Evolutionary conservation across 2,888 invertebrate genomes (phyloP).

Genomic region (Aporophyla nigra): DNA sequence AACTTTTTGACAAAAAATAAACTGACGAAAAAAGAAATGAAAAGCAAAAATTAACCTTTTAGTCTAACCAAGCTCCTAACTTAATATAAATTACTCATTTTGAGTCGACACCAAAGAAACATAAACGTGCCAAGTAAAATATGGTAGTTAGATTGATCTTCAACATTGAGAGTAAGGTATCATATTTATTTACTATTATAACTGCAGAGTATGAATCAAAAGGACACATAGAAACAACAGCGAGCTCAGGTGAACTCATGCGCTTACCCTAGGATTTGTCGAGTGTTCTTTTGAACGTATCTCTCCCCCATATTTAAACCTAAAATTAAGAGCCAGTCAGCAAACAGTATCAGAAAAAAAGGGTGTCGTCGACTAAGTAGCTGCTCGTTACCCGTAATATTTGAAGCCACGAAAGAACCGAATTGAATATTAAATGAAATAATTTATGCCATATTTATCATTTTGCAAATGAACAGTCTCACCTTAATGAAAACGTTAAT

Average conservation of each 20-base stretch:
- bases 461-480: constrained; percentile 90
- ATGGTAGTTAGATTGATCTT: too few relatives aligned
- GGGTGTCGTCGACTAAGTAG: constrained; percentile 87
- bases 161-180: constrained; percentile 28
- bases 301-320: constrained; percentile 88
- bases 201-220: constrained; percentile 14
- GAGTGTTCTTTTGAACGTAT: constrained; percentile 84
- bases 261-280: constrained; percentile 81
- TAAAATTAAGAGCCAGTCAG: constrained; percentile 87
- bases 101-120: too few relatives aligned
- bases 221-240: constrained; percentile 13
- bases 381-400: constrained; percentile 84
- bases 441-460: constrained; percentile 92
- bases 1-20: too few relatives aligned
- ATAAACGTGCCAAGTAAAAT: too few relatives aligned
- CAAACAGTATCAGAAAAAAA: constrained; percentile 89
- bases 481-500: constrained; percentile 90
- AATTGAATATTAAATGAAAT: constrained; percentile 92
- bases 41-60: too few relatives aligned
- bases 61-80: too few relatives aligned
- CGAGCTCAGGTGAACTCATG: constrained; percentile 78
- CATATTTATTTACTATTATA: constrained; percentile 11
- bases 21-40: too few relatives aligned
- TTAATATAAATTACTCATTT: too few relatives aligned
- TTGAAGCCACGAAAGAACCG: constrained; percentile 87